Evolutionary conservation across 2,113 vertebrate genomes (phyloP), one percentile per base, ranked within the genome.

Genomic region (Menura novaehollandiae): DNA sequence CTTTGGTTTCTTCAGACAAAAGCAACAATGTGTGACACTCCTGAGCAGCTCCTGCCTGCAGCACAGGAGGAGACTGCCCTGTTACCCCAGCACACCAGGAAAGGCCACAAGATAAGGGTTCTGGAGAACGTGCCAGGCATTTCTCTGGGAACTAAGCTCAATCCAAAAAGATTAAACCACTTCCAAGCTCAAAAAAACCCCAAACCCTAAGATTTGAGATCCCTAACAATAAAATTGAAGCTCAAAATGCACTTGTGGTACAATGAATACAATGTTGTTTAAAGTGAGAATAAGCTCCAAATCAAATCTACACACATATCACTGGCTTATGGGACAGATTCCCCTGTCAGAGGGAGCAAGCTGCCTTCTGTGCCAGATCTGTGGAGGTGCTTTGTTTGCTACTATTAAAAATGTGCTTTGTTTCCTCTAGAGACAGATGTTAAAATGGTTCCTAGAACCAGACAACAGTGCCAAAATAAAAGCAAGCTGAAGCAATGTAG

Each of bases 341-440:
- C 37, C 55, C 43, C 39, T 24, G 6, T 58, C 66, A 27, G 56
- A 87, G 9, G n/a, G 41, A 94, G 39, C 43, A 85, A 72, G 52
- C 37, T 51, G 69, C 69, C 32, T 81, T 80, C 30, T 81, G 33
- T 30, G 55, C 23, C 53, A 58, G 60, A 77, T n/a, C 52, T 49
- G 37, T 59, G 39, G 47, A 87, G 83, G 9, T 27, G 63, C 58
- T 84, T 84, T 89, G 58, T 92, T 90, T 86, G 41, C 58, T 37
- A 27, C 80, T 82, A 30, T 55, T 44, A 85, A 56, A 81, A 88
- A 82, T 62, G 26, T 33, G 49, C 32, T 89, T 93, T 91, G 44
- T 94, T 79, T 91, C 41, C 81, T 82, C 52, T 56, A 79, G 62
- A 95, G 91, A 67, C 51, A 95, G 78, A 93, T 59, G 64, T 88